Evolutionary conservation across 2,888 invertebrate species (phyloP), one percentile per base, ranked within the genome.

Genomic region (Carcina quercana): DNA sequence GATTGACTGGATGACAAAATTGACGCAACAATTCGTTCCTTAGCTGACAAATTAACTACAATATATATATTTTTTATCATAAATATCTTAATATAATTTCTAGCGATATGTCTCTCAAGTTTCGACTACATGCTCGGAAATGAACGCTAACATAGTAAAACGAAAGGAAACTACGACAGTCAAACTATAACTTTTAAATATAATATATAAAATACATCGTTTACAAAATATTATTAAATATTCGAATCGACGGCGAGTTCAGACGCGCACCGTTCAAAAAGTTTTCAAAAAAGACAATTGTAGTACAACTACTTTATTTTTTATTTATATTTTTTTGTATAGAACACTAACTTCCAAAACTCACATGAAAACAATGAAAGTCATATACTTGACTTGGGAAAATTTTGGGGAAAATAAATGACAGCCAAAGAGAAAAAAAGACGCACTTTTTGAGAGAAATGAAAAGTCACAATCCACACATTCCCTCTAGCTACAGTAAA

Each of bases 91-190:
- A 47, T 57, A 61, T 71, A 73, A 66, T 47, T 51, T 65, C 82
- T 80, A 80, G 73, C 82, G 82, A 83, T 83, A 83, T 82, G 82
- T 82, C 62, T 80, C 75, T 69, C 71, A 70, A 67, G 65, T 68
- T 69, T 76, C 63, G 56, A 59, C 76, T 80, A 80, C 68, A 69
- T 65, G 75, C 75, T 56, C 52, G 52, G 59, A 69, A 62, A 59
- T 53, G 42, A 59, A 61, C 49, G 74, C 71, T 69, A 71, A 74
- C n/a, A 59, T 55, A 53, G 56, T 62, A 49, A 50, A 59, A 66
- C 55, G 17, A 50, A 59, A 61, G 38, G 35, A 37, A 46, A 56
- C 59, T 67, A 69, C 49, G 49, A 57, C 58, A 65, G 56, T 47
- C 53, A 67, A 70, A 67, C 52, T 47, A 69, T 59, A 67, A 53